phyloP scores from a whole-genome alignment of 2,797 vertebrate species.

The Chromis chromis region DNA sequence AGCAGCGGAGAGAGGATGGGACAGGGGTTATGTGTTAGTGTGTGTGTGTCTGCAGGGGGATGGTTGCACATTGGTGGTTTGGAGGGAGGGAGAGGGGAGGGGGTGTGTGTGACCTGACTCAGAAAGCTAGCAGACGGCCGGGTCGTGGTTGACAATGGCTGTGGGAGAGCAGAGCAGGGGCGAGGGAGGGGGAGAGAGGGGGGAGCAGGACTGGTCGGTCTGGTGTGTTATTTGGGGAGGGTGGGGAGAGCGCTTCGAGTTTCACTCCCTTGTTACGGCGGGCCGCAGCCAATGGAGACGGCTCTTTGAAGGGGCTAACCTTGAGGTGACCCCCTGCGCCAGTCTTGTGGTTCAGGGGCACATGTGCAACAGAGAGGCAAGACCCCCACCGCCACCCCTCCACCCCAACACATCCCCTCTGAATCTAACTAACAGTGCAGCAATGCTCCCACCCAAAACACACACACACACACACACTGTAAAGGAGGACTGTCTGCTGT shows the following conservation, averaged over 20 bases:
- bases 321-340: slow-evolving; percentile 76
- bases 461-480: slow-evolving; percentile 17
- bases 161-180: slow-evolving; percentile 56
- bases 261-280: slow-evolving; percentile 75
- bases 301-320: slow-evolving; percentile 79
- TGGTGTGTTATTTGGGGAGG: slow-evolving; percentile 68
- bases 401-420: slow-evolving; percentile 41
- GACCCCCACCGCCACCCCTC: slow-evolving; percentile 14
- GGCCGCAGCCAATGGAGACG: slow-evolving; percentile 74
- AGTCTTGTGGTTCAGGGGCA: slow-evolving; percentile 74
- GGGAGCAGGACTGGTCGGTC: slow-evolving; percentile 43
- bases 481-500: slow-evolving; percentile 48
- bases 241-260: slow-evolving; percentile 67
- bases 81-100: slow-evolving; percentile 29
- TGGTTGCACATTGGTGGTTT: slow-evolving; percentile 36
- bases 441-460: slow-evolving; percentile 29
- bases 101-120: slow-evolving; percentile 68
- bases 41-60: slow-evolving; percentile 41
- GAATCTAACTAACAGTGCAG: slow-evolving; percentile 44
- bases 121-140: slow-evolving; percentile 72
- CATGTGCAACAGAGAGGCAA: slow-evolving; percentile 64
- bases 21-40: slow-evolving; percentile 38
- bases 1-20: slow-evolving; percentile 51
- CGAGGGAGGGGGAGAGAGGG: slow-evolving; percentile 12
- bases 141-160: slow-evolving; percentile 75